Conservation (phyloP, 2,797 vertebrate genomes). For the Chaunax sp. region DNA sequence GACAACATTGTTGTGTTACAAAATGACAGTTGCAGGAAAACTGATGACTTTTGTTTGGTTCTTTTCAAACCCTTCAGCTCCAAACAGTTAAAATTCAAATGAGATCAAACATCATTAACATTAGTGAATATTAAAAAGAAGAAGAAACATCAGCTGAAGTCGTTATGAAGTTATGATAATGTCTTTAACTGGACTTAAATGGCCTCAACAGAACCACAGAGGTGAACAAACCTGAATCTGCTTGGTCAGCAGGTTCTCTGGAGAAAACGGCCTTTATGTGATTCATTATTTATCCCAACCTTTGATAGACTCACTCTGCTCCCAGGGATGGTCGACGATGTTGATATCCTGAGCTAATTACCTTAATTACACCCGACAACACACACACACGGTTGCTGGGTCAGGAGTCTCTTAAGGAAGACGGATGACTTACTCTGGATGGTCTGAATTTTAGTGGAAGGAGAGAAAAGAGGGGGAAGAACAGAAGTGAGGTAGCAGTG, state of each 20-base stretch:
- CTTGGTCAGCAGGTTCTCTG: conserved; percentile 12
- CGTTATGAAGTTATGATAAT: too few species aligned
- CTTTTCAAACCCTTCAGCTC: too few species aligned
- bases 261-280: conserved; percentile 35
- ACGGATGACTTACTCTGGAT: conserved; percentile 38
- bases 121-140: too few species aligned
- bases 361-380: conserved; percentile 52
- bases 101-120: neutral
- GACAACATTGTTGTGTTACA: neutral
- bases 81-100: neutral
- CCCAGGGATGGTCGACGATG: conserved; percentile 53
- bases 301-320: conserved; percentile 45
- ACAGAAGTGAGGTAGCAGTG: too few species aligned
- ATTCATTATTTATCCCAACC: conserved; percentile 66
- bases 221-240: conserved; percentile 27
- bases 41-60: neutral
- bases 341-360: conserved; percentile 68
- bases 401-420: conserved; percentile 51
- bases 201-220: neutral
- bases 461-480: too few species aligned
- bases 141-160: too few species aligned
- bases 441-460: conserved; percentile 5
- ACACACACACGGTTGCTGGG: conserved; percentile 32
- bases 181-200: too few species aligned
- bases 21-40: neutral